Conservation (phyloP, 2,113 vertebrate species). For the Anguilla japonica region DNA sequence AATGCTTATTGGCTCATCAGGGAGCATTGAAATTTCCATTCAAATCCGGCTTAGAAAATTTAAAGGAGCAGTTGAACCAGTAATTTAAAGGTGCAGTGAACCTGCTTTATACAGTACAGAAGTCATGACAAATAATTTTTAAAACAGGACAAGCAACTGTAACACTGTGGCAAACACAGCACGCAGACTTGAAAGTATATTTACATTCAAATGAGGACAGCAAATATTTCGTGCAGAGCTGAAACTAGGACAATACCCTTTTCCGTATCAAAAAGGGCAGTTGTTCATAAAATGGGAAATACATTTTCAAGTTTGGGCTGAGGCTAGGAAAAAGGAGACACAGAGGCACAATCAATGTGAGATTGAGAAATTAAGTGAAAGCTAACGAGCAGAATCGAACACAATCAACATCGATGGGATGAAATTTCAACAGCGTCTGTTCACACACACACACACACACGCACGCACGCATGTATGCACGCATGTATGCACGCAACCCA, state of each 20-base stretch:
- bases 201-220: neutral
- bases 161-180: neutral
- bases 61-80: neutral
- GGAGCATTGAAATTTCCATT: neutral
- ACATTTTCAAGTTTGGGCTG: neutral
- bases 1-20: neutral
- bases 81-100: neutral
- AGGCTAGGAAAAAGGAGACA: neutral
- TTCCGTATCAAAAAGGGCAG: neutral
- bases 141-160: neutral
- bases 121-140: neutral
- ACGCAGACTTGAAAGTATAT: neutral
- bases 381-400: too few species aligned
- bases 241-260: neutral
- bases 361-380: too few species aligned
- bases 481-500: too few species aligned
- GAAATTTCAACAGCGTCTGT: too few species aligned
- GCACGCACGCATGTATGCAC: neutral
- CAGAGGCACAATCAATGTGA: too few species aligned
- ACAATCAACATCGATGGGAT: too few species aligned
- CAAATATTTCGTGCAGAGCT: neutral
- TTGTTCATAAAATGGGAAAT: neutral
- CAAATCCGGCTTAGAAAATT: neutral
- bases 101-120: neutral
- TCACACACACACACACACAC: neutral